Percentiles rank a stretch among this genome's conserved stretches.
phyloP scores from a whole-genome alignment of 2,888 invertebrate species.

The Belgica antarctica region DNA sequence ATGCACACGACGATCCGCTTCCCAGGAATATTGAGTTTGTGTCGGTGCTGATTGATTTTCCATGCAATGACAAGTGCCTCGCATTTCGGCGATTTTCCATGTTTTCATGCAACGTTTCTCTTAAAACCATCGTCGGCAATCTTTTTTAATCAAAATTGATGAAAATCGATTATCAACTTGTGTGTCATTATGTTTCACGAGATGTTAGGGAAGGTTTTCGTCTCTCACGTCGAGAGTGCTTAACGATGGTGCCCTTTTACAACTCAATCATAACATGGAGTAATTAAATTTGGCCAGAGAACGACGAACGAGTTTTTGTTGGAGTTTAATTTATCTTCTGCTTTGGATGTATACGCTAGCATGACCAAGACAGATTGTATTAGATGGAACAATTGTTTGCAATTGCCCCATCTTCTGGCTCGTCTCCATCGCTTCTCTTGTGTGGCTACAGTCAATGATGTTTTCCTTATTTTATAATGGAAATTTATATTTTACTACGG shows the following conservation, averaged over 20 bases:
- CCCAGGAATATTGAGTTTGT: constrained; percentile 12
- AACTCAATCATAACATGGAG: not conserved
- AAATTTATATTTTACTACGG: constrained; percentile 8
- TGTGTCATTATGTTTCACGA: no score
- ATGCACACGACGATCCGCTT: not conserved
- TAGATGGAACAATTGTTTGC: constrained; percentile 12
- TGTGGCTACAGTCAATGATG: constrained; percentile 33
- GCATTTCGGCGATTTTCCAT: not conserved
- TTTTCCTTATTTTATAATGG: constrained; percentile 39
- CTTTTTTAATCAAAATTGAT: constrained; percentile 11
- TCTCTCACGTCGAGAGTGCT: not conserved
- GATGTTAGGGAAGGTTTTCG: not conserved
- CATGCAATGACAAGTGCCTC: constrained; percentile 3
- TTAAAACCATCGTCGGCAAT: not conserved
- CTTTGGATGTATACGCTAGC: not conserved
- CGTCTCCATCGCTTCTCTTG: not conserved
- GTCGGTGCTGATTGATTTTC: constrained; percentile 11
- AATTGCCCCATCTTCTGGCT: not conserved
- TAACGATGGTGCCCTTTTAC: not conserved
- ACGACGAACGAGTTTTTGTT: constrained; percentile 1
- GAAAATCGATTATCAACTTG: constrained; percentile 12
- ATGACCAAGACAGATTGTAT: constrained; percentile 7
- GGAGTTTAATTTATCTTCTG: not conserved
- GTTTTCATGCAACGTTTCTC: not conserved
- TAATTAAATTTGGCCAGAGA: not conserved